Base-by-base conservation (phyloP, 2,888 invertebrate genomes). In the Drosophila melanosoma region DNA sequence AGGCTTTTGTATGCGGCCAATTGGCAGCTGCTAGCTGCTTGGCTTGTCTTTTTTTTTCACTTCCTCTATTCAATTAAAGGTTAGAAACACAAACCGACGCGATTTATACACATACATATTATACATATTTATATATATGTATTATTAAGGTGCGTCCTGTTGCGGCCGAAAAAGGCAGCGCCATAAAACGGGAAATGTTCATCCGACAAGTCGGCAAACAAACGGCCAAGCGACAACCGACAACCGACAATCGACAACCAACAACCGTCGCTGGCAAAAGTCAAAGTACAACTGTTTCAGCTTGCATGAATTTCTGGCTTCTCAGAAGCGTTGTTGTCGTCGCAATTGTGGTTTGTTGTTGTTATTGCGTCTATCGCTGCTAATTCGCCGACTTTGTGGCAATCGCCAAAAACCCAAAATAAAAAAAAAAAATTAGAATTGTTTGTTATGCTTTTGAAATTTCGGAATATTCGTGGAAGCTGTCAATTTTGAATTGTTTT, bases 121-220 rank as follows among this genome's bases (percentile, higher is more conserved):
- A 33, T 51, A 51, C 35, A 52, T 32, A 66, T 52, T n/a, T n/a
- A 57, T 49, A 51, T 26, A 52, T 58, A 35, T 23, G 23, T n/a
- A 38, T 3, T 67, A 81, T 88, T 81, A 83, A 90, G 89, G 89
- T 90, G 89, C 90, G 91, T 89, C 91, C 86, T 82, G 74, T 61
- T 78, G 76, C 76, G 72, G 69, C 83, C 83, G 38, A 84, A 84
- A 70, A 84, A 66, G 88, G 86, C 79, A 78, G 38, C 64, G 69
- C 49, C 76, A 61, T 67, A 69, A 74, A 74, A 79, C 54, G 54
- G 54, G 49, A 57, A 76, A 72, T 61, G 72, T 67, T 69, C 75
- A 78, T 67, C 75, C 67, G 60, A 74, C 74, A 79, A 69, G 29
- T 56, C 69, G 69, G 69, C 52, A 52, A 58, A 52, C 56, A 56